These are phyloP conservation scores for Thinocorus orbignyianus DNA, from an alignment of 2,113 vertebrate genomes.

Conservation along the genomic window DNA sequence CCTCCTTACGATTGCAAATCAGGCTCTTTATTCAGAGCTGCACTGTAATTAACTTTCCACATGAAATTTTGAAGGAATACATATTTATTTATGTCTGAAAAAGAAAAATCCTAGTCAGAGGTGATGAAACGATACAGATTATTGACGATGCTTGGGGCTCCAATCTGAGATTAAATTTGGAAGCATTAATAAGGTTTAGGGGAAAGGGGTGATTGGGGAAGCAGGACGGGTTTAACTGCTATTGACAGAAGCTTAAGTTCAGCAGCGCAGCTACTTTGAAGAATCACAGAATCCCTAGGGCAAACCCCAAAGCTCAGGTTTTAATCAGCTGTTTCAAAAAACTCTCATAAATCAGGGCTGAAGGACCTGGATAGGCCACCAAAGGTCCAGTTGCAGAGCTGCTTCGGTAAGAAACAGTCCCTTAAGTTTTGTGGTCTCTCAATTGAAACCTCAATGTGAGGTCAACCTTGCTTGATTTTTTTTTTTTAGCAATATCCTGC, in stretches of 20 bases:
- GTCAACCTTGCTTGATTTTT: no score
- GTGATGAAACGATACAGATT: background rate
- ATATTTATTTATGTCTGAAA: background rate
- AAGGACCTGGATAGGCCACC: background rate
- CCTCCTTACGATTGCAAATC: background rate
- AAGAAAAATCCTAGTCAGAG: background rate
- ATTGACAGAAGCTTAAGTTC: background rate
- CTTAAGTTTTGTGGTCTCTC: rapidly evolving
- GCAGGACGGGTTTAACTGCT: background rate
- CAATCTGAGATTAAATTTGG: background rate
- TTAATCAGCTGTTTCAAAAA: background rate
- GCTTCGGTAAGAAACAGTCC: background rate
- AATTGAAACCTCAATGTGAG: background rate
- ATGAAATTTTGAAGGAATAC: background rate
- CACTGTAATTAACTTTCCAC: background rate
- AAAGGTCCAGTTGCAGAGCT: background rate
- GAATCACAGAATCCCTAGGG: background rate
- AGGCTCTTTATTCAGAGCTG: background rate
- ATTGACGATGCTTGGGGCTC: background rate
- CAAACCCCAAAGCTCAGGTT: background rate
- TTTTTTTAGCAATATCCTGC: background rate
- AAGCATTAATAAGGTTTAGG: background rate
- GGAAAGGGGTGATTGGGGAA: background rate
- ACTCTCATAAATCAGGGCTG: background rate
- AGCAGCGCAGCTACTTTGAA: background rate